Base-by-base conservation (phyloP, 2,113 vertebrate genomes). In the Epinephelus lanceolatus region DNA sequence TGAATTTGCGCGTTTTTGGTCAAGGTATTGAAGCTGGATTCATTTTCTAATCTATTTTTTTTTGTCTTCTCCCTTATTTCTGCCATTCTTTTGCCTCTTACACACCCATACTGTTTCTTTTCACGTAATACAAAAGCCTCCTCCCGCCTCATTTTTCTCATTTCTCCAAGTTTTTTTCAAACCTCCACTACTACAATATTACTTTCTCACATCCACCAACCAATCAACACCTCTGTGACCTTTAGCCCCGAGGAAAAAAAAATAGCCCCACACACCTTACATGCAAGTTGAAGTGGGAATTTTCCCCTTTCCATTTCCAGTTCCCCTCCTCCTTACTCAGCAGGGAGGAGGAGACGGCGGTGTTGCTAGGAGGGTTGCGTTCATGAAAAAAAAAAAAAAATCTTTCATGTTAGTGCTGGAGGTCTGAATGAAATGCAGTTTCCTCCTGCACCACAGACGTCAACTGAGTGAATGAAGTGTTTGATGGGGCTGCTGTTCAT, bases 211-310 rank as follows among this genome's bases (percentile, higher is more conserved):
- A 56, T 78, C 68, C 56, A 13, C 45, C 73, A 77, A 69, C 81
- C 78, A 88, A 88, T 91, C 76, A 69, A 84, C 91, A 84, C 86
- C 78, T 84, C 47, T 17, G 0, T 80, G 79, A 81, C 87, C 88
- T 86, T 85, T 83, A 18, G 23, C 83, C 69, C 73, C 18, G 25
- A 27, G 23, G 73, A 33, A 55, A 69, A 71, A 9, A 45, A 45
- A 45, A 12, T 9, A 78, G 21, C 55, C 30, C 65, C 14, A 8
- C 52, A 42, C 71, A 42, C 37, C 60, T 51, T 57, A 27, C 53
- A 65, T 59, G 18, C n/a, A 63, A 63, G 61, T 49, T 81, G 45
- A 86, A 77, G 79, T 52, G 62, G 72, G 56, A 83, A 75, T 25
- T 72, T 47, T 74, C 53, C 60, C 61, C 78, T 59, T 66, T 79